Evolutionary conservation across 2,113 vertebrate species (phyloP).

Genomic region (Toxotes chatareus): DNA sequence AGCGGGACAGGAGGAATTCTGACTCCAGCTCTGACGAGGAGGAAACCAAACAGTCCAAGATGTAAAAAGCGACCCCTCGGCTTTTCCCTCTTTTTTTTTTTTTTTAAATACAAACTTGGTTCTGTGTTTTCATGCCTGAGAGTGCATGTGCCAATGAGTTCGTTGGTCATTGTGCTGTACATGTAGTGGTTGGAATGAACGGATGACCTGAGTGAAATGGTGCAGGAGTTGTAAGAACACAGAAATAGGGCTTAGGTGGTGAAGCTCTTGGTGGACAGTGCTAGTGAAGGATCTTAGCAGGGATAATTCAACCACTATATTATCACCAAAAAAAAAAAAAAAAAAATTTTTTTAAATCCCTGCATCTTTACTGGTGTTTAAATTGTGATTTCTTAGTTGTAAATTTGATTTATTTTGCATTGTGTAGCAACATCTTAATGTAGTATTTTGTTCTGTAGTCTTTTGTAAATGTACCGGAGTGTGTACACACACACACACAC

Average conservation of each 20-base stretch:
- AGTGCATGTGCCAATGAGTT: background rate
- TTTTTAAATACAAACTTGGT: background rate
- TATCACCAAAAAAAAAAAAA: background rate
- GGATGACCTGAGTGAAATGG: constrained; percentile 8
- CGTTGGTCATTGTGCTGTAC: constrained; percentile 7
- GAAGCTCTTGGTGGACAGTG: constrained; percentile 31
- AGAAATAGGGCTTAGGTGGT: background rate
- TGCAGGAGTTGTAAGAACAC: constrained; percentile 8
- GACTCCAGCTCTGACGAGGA: constrained; percentile 35
- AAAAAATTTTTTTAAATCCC: background rate
- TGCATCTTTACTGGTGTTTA: constrained; percentile 8
- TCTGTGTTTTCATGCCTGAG: constrained; percentile 7
- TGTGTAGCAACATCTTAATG: constrained; percentile 33
- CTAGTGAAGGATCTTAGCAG: background rate
- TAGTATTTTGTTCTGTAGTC: constrained; percentile 11
- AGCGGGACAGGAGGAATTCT: constrained; percentile 19
- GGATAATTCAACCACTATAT: constrained; percentile 1
- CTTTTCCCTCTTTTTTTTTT: background rate
- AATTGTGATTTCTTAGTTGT: constrained; percentile 33
- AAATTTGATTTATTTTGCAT: constrained; percentile 61
- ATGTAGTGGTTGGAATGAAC: background rate
- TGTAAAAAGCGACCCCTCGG: constrained; percentile 54
- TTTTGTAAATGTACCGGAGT: constrained; percentile 2
- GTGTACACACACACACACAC: background rate
- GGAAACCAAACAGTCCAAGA: constrained; percentile 27